Percentiles rank a stretch among this genome's conserved stretches.
phyloP scores from a whole-genome alignment of 2,113 vertebrate genomes.

The Tautogolabrus adspersus region DNA sequence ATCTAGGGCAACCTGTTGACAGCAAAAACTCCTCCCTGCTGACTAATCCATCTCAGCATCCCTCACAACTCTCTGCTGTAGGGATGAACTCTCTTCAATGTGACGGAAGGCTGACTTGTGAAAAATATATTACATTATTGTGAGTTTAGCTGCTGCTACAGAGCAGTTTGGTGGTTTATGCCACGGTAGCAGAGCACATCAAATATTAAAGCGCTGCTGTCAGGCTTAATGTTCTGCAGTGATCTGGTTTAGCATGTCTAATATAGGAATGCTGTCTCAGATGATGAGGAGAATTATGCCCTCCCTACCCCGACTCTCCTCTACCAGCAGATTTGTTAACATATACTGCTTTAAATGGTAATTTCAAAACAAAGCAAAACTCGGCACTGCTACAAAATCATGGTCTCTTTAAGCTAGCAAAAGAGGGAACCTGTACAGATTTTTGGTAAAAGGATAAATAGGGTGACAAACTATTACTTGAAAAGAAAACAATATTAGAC shows the following conservation, averaged over 20 bases:
- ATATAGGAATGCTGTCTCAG: slow-evolving; percentile 74
- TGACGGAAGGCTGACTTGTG: slow-evolving; percentile 50
- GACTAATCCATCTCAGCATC: slow-evolving; percentile 34
- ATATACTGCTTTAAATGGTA: slow-evolving; percentile 64
- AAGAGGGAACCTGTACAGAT: slow-evolving; percentile 26
- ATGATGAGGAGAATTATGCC: slow-evolving; percentile 70
- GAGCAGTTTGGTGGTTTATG: slow-evolving; percentile 63
- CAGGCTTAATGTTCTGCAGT: slow-evolving; percentile 80
- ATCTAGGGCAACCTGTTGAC: slow-evolving; percentile 58
- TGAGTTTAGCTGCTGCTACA: slow-evolving; percentile 48
- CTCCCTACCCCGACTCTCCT: slow-evolving; percentile 37
- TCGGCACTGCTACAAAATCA: slow-evolving; percentile 42
- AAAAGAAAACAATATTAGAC: no score
- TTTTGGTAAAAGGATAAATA: slow-evolving; percentile 55
- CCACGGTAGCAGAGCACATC: slow-evolving; percentile 71
- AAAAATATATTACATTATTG: slow-evolving; percentile 63
- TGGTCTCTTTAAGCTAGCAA: slow-evolving; percentile 33
- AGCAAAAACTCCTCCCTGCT: slow-evolving; percentile 23
- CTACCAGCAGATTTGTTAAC: slow-evolving; percentile 59
- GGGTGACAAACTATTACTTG: no score
- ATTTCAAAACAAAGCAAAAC: slow-evolving; percentile 67
- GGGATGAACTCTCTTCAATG: slow-evolving; percentile 21
- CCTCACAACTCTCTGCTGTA: slow-evolving; percentile 18
- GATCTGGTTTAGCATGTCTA: slow-evolving; percentile 80
- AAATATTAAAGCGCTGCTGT: slow-evolving; percentile 79